Percentiles rank a stretch among this genome's conserved stretches.
These are phyloP conservation scores for Microvelia longipes DNA, from an alignment of 1,140 invertebrate species.

Conservation along the genomic window DNA sequence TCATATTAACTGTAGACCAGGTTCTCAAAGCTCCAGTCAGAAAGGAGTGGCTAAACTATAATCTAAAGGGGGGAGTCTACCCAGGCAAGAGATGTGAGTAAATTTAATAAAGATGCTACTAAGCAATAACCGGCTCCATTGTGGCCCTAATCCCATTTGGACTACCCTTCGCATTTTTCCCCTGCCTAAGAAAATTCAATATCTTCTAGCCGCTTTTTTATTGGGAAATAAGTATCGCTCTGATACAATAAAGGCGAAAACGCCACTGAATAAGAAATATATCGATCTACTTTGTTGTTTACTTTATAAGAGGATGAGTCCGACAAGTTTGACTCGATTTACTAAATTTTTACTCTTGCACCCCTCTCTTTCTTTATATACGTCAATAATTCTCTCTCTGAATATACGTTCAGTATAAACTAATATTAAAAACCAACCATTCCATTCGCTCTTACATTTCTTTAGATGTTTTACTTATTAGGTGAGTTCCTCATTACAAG, in stretches of 20 bases:
- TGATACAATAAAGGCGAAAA: conserved; percentile 6
- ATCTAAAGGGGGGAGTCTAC: neutral
- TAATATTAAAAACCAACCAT: too few species aligned
- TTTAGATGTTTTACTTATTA: too few species aligned
- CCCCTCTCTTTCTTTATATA: neutral
- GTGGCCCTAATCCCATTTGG: conserved; percentile 6
- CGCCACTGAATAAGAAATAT: neutral
- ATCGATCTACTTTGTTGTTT: conserved; percentile 1
- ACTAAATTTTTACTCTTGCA: neutral
- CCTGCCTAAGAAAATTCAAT: conserved; percentile 2
- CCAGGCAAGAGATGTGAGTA: neutral
- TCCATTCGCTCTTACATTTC: too few species aligned
- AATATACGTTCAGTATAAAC: neutral
- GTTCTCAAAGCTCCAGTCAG: neutral
- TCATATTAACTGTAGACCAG: neutral
- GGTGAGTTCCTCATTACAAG: too few species aligned
- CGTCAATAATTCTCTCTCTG: neutral
- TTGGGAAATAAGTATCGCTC: conserved; percentile 4
- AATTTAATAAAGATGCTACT: conserved; percentile 8
- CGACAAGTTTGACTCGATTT: neutral
- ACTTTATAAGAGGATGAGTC: neutral
- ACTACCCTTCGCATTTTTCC: neutral
- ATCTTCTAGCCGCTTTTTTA: neutral
- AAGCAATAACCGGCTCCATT: conserved; percentile 8
- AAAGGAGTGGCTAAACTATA: neutral